Evolutionary conservation across 1,140 invertebrate species (phyloP).

Genomic region (Drosophila tropicalis): DNA sequence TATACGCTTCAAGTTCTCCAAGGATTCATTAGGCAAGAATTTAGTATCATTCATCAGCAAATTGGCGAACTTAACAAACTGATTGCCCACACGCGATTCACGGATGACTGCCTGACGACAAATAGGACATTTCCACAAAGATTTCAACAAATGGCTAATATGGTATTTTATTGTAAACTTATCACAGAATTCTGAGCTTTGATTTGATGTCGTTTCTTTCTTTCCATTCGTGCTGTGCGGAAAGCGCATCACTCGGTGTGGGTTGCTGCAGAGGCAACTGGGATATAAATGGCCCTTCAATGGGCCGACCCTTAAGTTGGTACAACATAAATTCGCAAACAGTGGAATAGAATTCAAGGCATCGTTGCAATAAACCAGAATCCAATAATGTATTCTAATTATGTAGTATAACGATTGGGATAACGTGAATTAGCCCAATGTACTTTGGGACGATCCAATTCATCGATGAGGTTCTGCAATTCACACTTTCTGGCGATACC

Average conservation of each 20-base stretch:
- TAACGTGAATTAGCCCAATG: no score
- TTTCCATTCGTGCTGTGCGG: conserved; percentile 97
- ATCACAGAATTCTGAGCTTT: conserved; percentile 99
- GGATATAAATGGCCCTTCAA: conserved; percentile 82
- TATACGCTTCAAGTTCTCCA: conserved; percentile 96
- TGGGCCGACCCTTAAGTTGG: conserved; percentile 85
- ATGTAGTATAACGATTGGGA: no score
- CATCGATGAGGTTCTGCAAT: no score
- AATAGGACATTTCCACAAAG: conserved; percentile 90
- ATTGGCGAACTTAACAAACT: conserved; percentile 99
- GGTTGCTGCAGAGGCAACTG: conserved; percentile 85
- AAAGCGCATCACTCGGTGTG: conserved; percentile 89
- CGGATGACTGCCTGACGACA: conserved; percentile 90
- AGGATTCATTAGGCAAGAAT: conserved; percentile 97
- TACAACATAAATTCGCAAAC: conserved; percentile 91
- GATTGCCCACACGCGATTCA: conserved; percentile 92
- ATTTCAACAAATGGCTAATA: conserved; percentile 97
- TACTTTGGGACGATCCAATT: no score
- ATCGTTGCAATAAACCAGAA: conserved; percentile 90
- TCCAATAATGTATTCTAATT: conserved; percentile 94
- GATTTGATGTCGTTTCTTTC: conserved; percentile 98
- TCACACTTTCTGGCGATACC: no score
- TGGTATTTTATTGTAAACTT: conserved; percentile 99
- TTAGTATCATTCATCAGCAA: conserved; percentile 99
- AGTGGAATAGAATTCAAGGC: conserved; percentile 93